phyloP scores from a whole-genome alignment of 2,113 vertebrate species.

The Deroptyus accipitrinus region DNA sequence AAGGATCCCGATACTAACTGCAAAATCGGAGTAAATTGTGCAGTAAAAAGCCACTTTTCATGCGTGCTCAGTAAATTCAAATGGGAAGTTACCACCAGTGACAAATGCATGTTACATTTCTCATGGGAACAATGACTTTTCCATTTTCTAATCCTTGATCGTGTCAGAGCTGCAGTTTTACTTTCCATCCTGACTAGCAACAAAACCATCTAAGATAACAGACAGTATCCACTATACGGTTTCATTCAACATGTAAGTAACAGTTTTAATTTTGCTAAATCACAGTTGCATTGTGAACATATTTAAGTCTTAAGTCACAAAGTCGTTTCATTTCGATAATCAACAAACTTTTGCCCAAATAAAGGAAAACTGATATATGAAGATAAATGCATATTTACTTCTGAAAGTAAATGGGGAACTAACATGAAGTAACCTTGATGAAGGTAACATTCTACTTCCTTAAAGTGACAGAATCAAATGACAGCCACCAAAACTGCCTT shows the following conservation, averaged over 20 bases:
- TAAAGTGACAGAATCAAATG: not conserved
- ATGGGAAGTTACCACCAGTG: not conserved
- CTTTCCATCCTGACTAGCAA: not conserved
- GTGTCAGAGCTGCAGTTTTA: not conserved
- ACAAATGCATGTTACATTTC: not conserved
- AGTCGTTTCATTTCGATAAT: not conserved
- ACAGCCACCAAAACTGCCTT: not conserved
- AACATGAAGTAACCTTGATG: not conserved
- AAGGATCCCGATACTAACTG: not conserved
- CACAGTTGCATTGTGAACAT: not conserved
- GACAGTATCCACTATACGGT: accelerated
- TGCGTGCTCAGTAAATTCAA: not conserved
- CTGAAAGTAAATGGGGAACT: not conserved
- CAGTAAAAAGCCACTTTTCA: not conserved
- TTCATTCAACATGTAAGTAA: not conserved
- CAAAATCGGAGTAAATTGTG: not conserved
- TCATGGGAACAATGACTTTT: not conserved
- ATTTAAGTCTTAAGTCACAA: not conserved
- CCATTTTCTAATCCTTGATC: not conserved
- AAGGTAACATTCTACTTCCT: not conserved
- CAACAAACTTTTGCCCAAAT: not conserved
- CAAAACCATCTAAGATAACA: not conserved
- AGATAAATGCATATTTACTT: not conserved
- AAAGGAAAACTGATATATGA: not conserved
- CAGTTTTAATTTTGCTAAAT: not conserved